These are phyloP conservation scores for Conopomorpha cramerella DNA, from an alignment of 1,140 invertebrate genomes.

Conservation along the genomic window DNA sequence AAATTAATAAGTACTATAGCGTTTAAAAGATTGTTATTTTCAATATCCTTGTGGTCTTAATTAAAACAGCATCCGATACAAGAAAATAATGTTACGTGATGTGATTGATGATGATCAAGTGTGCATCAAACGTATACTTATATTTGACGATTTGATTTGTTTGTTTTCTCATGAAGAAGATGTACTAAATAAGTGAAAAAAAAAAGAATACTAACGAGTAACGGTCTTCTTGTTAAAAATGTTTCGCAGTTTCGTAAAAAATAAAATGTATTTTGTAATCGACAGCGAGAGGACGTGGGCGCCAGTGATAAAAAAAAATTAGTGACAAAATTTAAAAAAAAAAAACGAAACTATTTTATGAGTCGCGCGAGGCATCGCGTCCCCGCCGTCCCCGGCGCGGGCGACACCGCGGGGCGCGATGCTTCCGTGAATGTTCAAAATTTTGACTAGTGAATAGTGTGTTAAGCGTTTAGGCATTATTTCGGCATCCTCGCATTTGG, in stretches of 20 bases:
- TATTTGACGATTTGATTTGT: slow-evolving; percentile 24
- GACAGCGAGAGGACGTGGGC: slow-evolving; percentile 43
- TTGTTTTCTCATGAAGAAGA: slow-evolving; percentile 8
- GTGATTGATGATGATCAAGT: too few species aligned
- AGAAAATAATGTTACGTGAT: slow-evolving; percentile 35
- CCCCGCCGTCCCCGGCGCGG: background rate
- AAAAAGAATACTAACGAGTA: too few species aligned
- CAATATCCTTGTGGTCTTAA: slow-evolving; percentile 58
- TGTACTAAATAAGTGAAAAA: too few species aligned
- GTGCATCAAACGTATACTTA: slow-evolving; percentile 27
- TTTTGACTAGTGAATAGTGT: slow-evolving; percentile 40
- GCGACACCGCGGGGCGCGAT: too few species aligned
- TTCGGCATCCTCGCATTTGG: slow-evolving; percentile 59
- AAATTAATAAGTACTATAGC: too few species aligned
- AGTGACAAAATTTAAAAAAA: slow-evolving; percentile 43
- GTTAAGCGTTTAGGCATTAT: slow-evolving; percentile 35
- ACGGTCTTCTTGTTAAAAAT: too few species aligned
- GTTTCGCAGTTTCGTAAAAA: slow-evolving; percentile 34
- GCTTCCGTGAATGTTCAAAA: slow-evolving; percentile 18
- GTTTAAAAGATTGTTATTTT: slow-evolving; percentile 35
- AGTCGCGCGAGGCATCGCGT: slow-evolving; percentile 9
- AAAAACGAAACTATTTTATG: slow-evolving; percentile 46
- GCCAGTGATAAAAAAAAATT: slow-evolving; percentile 53
- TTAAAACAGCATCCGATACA: slow-evolving; percentile 51
- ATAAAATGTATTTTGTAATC: slow-evolving; percentile 54